Conservation (phyloP, 2,797 vertebrate genomes). For the Rhinoraja longicauda region DNA sequence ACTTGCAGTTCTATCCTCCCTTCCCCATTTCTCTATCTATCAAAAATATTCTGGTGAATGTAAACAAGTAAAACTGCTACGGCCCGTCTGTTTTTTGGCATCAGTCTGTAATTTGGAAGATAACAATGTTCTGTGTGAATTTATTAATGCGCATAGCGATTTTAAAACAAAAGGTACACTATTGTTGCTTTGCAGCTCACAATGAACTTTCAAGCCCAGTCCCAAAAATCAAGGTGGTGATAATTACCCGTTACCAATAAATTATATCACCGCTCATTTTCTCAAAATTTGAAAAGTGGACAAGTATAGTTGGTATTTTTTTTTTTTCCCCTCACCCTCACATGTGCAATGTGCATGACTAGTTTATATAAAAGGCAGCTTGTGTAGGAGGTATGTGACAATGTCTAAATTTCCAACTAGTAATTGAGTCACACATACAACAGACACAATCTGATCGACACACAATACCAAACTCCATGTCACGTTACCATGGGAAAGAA, state of each 20-base stretch:
- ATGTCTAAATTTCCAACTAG: constrained; percentile 18
- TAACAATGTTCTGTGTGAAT: neutral
- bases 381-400: constrained; percentile 26
- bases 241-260: neutral
- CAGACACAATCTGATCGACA: neutral
- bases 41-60: neutral
- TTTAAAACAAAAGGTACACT: neutral
- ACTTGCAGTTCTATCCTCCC: neutral
- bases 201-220: neutral
- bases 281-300: neutral
- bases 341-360: constrained; percentile 2
- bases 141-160: neutral
- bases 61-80: neutral
- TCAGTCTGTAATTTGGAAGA: neutral
- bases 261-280: neutral
- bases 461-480: neutral
- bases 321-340: neutral
- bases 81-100: neutral
- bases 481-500: neutral
- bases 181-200: neutral
- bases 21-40: neutral
- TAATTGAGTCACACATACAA: constrained; percentile 24
- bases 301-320: neutral
- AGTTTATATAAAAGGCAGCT: constrained; percentile 21
- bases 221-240: neutral